These are phyloP conservation scores for Pangasius djambal DNA, from an alignment of 2,797 vertebrate genomes.

Conservation along the genomic window DNA sequence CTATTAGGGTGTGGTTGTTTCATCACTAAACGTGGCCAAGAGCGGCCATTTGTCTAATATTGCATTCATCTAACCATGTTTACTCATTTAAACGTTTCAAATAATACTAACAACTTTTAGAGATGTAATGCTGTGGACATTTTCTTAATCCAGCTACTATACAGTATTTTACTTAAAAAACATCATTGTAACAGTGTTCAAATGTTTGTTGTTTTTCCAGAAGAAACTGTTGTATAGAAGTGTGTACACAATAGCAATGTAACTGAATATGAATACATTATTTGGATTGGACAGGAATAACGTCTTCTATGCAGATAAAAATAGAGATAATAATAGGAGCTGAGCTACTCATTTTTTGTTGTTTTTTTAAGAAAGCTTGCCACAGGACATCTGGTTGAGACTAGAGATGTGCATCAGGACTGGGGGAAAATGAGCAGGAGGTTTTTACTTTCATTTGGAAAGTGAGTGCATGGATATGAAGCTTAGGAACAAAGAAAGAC, in stretches of 20 bases:
- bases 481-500: not conserved
- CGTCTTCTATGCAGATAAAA: not conserved
- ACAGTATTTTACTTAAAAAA: not conserved
- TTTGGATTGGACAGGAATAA: not conserved
- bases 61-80: not conserved
- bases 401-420: not conserved
- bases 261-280: not conserved
- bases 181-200: not conserved
- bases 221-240: not conserved
- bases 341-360: not conserved
- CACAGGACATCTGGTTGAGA: not conserved
- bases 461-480: not conserved
- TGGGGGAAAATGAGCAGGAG: not conserved
- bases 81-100: not conserved
- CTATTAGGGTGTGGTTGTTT: not conserved
- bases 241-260: not conserved
- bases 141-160: not conserved
- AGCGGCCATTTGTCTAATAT: not conserved
- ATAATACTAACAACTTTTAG: too few relatives aligned
- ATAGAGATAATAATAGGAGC: not conserved
- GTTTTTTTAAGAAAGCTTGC: not conserved
- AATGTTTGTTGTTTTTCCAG: not conserved
- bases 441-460: not conserved
- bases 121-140: not conserved
- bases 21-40: not conserved